Evolutionary conservation across 2,113 vertebrate species (phyloP).

Genomic region (Rhodinocichla rosea): DNA sequence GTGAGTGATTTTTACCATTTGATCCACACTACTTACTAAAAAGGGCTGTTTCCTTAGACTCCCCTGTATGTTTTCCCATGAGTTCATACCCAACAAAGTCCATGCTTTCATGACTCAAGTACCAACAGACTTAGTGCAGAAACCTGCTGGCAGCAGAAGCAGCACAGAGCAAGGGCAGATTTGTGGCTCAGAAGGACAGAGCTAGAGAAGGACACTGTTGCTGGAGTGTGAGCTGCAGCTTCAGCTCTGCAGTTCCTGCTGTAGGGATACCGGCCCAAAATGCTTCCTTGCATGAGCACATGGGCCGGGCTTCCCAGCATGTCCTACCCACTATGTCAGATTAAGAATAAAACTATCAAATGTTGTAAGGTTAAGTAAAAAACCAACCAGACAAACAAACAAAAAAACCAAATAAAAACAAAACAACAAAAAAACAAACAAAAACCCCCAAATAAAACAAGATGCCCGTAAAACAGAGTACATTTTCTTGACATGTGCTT

Average conservation of each 20-base stretch:
- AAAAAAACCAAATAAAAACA: not conserved
- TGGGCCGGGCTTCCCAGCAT: not conserved
- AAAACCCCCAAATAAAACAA: too few relatives aligned
- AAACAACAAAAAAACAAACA: not conserved
- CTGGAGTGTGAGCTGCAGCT: not conserved
- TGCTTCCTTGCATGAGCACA: not conserved
- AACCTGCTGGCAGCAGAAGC: not conserved
- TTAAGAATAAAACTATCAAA: not conserved
- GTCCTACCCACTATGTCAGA: not conserved
- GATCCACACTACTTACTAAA: not conserved
- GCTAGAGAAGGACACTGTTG: not conserved
- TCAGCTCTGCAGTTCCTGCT: not conserved
- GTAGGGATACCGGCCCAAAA: not conserved
- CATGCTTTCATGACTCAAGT: fast-evolving
- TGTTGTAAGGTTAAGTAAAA: not conserved
- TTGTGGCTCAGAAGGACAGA: not conserved
- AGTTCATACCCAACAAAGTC: not conserved
- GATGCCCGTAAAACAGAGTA: not conserved
- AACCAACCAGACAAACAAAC: not conserved
- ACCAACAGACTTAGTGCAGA: not conserved
- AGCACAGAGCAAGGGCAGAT: not conserved
- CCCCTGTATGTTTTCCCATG: not conserved
- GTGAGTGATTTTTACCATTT: not conserved
- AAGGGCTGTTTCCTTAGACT: not conserved
- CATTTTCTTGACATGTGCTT: not conserved